These are phyloP conservation scores for Cepaea hortensis DNA, from an alignment of 2,888 invertebrate species.

Conservation along the genomic window DNA sequence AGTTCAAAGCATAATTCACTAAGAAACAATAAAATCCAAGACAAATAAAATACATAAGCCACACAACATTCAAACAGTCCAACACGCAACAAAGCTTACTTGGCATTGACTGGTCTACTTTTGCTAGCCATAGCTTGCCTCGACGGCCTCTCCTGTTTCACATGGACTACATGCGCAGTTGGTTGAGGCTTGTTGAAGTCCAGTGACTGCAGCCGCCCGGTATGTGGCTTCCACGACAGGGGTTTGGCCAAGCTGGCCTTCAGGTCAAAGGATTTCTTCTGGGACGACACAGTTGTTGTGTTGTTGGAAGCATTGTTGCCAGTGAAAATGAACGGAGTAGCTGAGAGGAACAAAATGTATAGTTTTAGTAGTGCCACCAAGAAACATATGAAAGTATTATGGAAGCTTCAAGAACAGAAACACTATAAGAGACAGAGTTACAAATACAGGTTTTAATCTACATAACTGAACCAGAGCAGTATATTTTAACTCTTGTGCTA, in stretches of 20 bases:
- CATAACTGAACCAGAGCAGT: too few relatives aligned
- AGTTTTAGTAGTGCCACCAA: neutral
- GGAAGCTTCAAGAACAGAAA: too few relatives aligned
- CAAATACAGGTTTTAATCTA: too few relatives aligned
- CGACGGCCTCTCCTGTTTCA: neutral
- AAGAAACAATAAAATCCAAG: too few relatives aligned
- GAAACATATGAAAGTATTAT: too few relatives aligned
- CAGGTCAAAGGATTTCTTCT: slow-evolving; percentile 69
- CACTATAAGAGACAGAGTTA: too few relatives aligned
- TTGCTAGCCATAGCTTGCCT: slow-evolving; percentile 42
- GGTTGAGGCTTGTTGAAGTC: slow-evolving; percentile 41
- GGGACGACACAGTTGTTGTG: slow-evolving; percentile 54
- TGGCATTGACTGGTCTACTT: slow-evolving; percentile 46
- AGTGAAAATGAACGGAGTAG: slow-evolving; percentile 66
- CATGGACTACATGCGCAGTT: neutral
- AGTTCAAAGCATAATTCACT: too few relatives aligned
- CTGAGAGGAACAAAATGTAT: slow-evolving; percentile 17
- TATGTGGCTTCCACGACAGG: slow-evolving; percentile 71
- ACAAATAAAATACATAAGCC: too few relatives aligned
- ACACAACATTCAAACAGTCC: too few relatives aligned
- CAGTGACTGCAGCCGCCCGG: slow-evolving; percentile 70
- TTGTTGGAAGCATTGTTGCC: slow-evolving; percentile 55
- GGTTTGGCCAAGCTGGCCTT: slow-evolving; percentile 70
- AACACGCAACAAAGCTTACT: slow-evolving; percentile 40
- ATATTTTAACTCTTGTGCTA: too few relatives aligned